Evolutionary conservation across 2,797 vertebrate species (phyloP), one percentile per base, ranked within the genome.

Genomic region (Lophius americanus): DNA sequence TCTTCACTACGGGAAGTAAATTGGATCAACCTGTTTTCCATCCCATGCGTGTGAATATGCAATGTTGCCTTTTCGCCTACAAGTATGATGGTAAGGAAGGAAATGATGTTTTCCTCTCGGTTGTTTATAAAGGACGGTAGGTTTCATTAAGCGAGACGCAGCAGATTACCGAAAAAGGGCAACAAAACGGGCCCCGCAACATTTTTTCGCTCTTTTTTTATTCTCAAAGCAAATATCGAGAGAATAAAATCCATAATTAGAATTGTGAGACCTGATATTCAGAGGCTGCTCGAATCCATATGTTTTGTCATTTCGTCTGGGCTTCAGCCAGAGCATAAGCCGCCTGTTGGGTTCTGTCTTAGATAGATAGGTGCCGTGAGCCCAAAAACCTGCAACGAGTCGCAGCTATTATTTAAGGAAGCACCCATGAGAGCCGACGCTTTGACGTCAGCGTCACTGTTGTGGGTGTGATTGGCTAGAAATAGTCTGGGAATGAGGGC

Each of bases 351-450:
- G 23, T 23, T 67, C 57, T 68, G 56, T 58, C 44, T 71, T 12
- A 55, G 12, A 68, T 39, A 51, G 47, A 68, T 9, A 66, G 13
- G 46, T 3, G 44, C 53, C 42, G 56, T 39, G 42, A 72, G 51
- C 42, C 43, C 61, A 60, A 57, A 83, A 62, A 33, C 58, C 55
- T 33, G 12, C 13, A 11, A 12, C 3, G 43, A 73, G 41, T 69
- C 70, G 70, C 13, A 49, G 70, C 57, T 70, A 62, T 76, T 85
- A 84, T 88, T 88, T 75, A 58, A 80, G 80, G 69, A 81, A 72
- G 38, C 57, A 51, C 70, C 78, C 71, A 54, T 10, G 59, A 71
- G 82, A 68, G 66, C 32, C 46, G 49, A 61, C 33, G 57, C 35
- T 73, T 23, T 85, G 80, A 83, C 68, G 64, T 75, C 78, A 82